A percentile compares a stretch with the other conserved stretches of the same genome.
phyloP scores from a whole-genome alignment of 2,113 vertebrate genomes.

The Patagioenas fasciata region DNA sequence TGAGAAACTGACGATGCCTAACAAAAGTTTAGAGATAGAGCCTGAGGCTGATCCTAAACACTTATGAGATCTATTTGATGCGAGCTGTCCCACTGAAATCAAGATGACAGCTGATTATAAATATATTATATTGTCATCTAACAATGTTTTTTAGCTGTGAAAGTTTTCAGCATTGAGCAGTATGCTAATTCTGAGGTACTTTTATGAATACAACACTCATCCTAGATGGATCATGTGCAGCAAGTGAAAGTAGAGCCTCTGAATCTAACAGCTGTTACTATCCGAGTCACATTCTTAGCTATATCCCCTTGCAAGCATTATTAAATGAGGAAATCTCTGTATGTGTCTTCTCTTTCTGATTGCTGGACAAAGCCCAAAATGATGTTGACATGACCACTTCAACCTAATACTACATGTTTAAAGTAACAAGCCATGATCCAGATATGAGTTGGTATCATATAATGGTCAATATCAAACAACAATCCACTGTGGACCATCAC shows the following conservation, averaged over 20 bases:
- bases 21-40: slow-evolving; percentile 25
- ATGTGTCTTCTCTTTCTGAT: neutral
- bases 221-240: neutral
- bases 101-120: slow-evolving; percentile 29
- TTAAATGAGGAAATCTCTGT: neutral
- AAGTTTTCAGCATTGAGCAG: neutral
- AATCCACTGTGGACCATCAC: accelerated
- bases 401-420: neutral
- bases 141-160: neutral
- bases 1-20: slow-evolving; percentile 3
- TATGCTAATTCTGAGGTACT: neutral
- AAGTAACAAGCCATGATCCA: neutral
- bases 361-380: neutral
- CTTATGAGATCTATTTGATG: slow-evolving; percentile 30
- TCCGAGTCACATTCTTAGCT: neutral
- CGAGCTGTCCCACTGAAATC: slow-evolving; percentile 18
- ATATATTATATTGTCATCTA: slow-evolving; percentile 21
- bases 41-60: slow-evolving; percentile 34
- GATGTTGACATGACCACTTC: neutral
- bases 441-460: neutral
- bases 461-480: neutral
- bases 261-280: neutral
- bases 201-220: neutral
- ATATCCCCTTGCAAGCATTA: neutral
- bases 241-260: neutral